Evolutionary conservation across 2,888 invertebrate genomes (phyloP).

Genomic region (Macrophya annulata): DNA sequence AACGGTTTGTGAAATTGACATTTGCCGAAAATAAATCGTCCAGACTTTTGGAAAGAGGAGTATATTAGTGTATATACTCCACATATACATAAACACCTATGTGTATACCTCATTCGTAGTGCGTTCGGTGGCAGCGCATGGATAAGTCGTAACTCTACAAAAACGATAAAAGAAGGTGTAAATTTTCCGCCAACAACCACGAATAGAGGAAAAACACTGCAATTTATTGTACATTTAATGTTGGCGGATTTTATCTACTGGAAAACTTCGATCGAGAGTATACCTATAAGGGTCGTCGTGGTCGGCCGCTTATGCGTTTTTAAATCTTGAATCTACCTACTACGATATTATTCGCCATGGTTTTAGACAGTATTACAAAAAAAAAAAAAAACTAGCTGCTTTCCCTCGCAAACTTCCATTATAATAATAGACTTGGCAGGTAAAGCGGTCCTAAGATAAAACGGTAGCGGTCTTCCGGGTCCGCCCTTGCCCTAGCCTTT

Average conservation of each 20-base stretch:
- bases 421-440: slow-evolving; percentile 55
- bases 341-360: slow-evolving; percentile 28
- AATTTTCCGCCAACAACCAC: background rate
- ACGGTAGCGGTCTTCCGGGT: slow-evolving; percentile 50
- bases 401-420: slow-evolving; percentile 43
- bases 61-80: background rate
- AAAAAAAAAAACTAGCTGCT: slow-evolving; percentile 45
- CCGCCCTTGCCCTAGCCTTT: slow-evolving; percentile 29
- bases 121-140: background rate
- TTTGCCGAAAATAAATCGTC: slow-evolving; percentile 34
- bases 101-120: too few relatives aligned
- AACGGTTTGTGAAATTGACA: slow-evolving; percentile 44
- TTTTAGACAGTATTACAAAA: slow-evolving; percentile 44
- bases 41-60: background rate
- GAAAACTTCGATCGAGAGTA: background rate
- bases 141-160: background rate
- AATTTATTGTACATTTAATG: background rate
- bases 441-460: slow-evolving; percentile 54
- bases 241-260: background rate
- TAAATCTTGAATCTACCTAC: background rate
- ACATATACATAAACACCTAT: too few relatives aligned
- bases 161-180: background rate
- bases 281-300: background rate
- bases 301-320: slow-evolving; percentile 18
- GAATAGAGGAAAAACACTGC: background rate